Conservation (phyloP, 2,888 invertebrate species). For the Rotaria magnacalcarata region DNA sequence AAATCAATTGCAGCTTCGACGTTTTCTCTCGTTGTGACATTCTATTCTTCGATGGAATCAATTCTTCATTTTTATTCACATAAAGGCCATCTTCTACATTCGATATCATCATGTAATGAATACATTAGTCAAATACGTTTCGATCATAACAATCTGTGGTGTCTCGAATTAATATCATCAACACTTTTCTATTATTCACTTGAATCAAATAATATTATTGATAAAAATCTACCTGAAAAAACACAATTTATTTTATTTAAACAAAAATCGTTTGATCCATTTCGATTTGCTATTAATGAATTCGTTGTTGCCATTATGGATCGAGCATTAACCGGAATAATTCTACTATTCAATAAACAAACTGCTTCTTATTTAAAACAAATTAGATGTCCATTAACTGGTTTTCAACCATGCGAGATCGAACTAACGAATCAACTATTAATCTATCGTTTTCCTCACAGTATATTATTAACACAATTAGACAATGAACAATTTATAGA, state of each 20-base stretch:
- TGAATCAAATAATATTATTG: not conserved
- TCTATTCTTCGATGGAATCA: not conserved
- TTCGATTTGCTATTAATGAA: not conserved
- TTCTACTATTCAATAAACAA: not conserved
- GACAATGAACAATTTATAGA: not conserved
- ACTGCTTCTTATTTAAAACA: not conserved
- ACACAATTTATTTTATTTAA: not conserved
- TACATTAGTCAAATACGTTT: slow-evolving; percentile 1
- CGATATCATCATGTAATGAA: not conserved
- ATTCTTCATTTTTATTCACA: not conserved
- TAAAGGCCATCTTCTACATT: not conserved
- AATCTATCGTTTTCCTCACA: not conserved
- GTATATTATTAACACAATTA: not conserved
- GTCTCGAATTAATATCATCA: not conserved
- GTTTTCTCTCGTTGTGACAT: not conserved
- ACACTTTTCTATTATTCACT: not conserved
- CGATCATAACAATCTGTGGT: not conserved
- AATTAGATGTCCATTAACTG: not conserved
- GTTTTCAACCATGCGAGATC: not conserved
- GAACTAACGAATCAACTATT: not conserved
- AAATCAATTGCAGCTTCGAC: not conserved
- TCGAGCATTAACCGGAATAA: not conserved
- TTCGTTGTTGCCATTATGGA: not conserved
- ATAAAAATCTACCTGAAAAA: not conserved
- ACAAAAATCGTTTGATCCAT: not conserved